These are phyloP conservation scores for Rhadinocentrus ornatus DNA, from an alignment of 2,797 vertebrate species.

Conservation along the genomic window DNA sequence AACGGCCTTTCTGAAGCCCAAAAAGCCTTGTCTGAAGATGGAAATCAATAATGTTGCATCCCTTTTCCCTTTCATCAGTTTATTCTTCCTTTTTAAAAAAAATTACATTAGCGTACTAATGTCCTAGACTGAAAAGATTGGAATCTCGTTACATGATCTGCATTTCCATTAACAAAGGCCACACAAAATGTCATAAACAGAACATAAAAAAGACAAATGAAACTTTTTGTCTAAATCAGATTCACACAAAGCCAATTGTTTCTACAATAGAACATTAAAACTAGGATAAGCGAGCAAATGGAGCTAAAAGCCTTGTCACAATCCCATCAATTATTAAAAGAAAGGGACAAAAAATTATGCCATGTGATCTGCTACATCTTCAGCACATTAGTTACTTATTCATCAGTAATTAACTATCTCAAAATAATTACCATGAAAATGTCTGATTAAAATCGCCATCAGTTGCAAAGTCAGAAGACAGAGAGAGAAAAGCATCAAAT, in stretches of 20 bases:
- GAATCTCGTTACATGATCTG: conserved; percentile 26
- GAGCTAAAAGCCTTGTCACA: conserved; percentile 44
- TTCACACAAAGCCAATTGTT: conserved; percentile 20
- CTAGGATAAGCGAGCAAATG: conserved; percentile 47
- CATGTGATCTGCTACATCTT: conserved; percentile 43
- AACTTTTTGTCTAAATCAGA: conserved; percentile 29
- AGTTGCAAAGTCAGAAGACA: conserved; percentile 66
- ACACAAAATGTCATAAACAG: conserved; percentile 10
- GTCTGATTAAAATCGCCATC: conserved; percentile 73
- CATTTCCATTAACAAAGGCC: conserved; percentile 14
- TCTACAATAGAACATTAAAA: conserved; percentile 36
- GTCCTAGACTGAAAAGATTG: conserved; percentile 44
- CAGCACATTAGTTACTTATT: conserved; percentile 66
- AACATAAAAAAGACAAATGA: not conserved
- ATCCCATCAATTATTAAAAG: conserved; percentile 53
- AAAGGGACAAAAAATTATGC: conserved; percentile 49
- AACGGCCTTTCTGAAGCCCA: conserved; percentile 74
- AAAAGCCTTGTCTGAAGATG: conserved; percentile 65
- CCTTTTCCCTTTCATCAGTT: conserved; percentile 65
- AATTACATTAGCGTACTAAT: conserved; percentile 54
- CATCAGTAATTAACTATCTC: conserved; percentile 69
- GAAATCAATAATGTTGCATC: conserved; percentile 76
- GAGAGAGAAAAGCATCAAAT: conserved; percentile 46
- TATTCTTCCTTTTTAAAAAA: conserved; percentile 62
- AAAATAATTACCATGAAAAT: conserved; percentile 76